A percentile compares a stretch with the other conserved stretches of the same genome.
phyloP scores from a whole-genome alignment of 2,888 invertebrate species.

The Cephalotes varians region DNA sequence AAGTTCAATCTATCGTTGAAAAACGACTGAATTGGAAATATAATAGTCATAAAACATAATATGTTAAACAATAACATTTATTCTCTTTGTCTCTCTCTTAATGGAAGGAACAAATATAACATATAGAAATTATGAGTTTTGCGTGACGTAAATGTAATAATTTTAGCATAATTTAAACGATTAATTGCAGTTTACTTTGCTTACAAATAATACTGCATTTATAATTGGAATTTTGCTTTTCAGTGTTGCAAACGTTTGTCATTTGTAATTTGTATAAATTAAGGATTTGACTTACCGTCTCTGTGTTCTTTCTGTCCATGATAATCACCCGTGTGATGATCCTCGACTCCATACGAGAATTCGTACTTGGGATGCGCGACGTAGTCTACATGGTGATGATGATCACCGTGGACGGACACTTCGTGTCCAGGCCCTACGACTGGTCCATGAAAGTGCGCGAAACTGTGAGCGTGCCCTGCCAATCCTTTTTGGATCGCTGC shows the following conservation, averaged over 20 bases:
- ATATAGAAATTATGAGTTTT: background rate
- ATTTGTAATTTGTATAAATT: background rate
- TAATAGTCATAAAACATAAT: background rate
- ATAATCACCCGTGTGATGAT: constrained; percentile 83
- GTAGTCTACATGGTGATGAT: constrained; percentile 80
- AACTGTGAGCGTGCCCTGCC: constrained; percentile 84
- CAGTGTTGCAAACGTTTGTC: background rate
- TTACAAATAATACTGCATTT: background rate
- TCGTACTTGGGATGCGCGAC: constrained; percentile 82
- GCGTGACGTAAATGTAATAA: background rate
- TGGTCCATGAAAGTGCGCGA: constrained; percentile 83
- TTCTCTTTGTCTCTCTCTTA: background rate
- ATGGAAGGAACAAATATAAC: background rate
- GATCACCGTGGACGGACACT: constrained; percentile 78
- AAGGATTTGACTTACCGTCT: constrained; percentile 77
- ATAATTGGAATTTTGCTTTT: background rate
- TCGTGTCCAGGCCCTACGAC: constrained; percentile 81
- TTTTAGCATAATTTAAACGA: background rate
- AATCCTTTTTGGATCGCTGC: constrained; percentile 74
- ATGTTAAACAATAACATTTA: background rate
- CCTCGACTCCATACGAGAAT: constrained; percentile 82
- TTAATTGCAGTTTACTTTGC: background rate
- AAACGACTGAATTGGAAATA: background rate
- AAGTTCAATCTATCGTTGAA: background rate
- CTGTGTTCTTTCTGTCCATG: constrained; percentile 84